Conservation (phyloP, 2,888 invertebrate species). For the Boloria selene region DNA sequence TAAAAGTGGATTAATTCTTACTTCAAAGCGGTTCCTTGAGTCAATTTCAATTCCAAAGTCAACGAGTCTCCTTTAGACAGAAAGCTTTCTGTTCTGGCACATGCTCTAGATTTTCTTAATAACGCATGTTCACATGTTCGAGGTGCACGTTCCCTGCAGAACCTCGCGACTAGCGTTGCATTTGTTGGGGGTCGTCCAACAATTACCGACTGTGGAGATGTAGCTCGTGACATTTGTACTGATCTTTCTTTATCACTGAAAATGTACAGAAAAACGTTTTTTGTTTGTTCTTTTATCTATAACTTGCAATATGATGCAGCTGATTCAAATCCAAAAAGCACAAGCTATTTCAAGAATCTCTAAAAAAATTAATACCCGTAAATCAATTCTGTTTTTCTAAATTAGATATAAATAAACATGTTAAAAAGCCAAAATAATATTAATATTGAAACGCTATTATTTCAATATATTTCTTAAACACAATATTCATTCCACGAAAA, state of each 20-base stretch:
- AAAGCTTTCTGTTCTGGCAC: slow-evolving; percentile 91
- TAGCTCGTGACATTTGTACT: slow-evolving; percentile 76
- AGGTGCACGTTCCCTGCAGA: slow-evolving; percentile 91
- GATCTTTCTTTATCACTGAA: slow-evolving; percentile 75
- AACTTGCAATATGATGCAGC: neutral
- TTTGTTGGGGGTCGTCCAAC: slow-evolving; percentile 85
- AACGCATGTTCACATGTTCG: slow-evolving; percentile 92
- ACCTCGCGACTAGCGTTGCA: slow-evolving; percentile 89
- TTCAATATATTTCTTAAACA: too few relatives aligned
- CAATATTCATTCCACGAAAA: slow-evolving; percentile 26
- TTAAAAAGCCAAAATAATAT: too few relatives aligned
- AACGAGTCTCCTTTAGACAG: slow-evolving; percentile 91
- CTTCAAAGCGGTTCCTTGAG: slow-evolving; percentile 93
- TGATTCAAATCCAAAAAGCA: neutral
- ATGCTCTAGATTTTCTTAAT: slow-evolving; percentile 86
- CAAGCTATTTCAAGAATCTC: too few relatives aligned
- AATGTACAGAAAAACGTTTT: slow-evolving; percentile 13
- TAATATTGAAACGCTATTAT: too few relatives aligned
- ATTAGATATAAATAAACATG: too few relatives aligned
- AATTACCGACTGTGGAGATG: slow-evolving; percentile 74
- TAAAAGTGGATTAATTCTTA: slow-evolving; percentile 59
- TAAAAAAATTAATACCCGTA: too few relatives aligned
- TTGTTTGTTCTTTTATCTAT: neutral
- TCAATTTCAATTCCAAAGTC: slow-evolving; percentile 89
- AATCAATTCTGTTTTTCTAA: too few relatives aligned